These are phyloP conservation scores for Anastrepha obliqua DNA, from an alignment of 1,140 invertebrate genomes.

Conservation along the genomic window DNA sequence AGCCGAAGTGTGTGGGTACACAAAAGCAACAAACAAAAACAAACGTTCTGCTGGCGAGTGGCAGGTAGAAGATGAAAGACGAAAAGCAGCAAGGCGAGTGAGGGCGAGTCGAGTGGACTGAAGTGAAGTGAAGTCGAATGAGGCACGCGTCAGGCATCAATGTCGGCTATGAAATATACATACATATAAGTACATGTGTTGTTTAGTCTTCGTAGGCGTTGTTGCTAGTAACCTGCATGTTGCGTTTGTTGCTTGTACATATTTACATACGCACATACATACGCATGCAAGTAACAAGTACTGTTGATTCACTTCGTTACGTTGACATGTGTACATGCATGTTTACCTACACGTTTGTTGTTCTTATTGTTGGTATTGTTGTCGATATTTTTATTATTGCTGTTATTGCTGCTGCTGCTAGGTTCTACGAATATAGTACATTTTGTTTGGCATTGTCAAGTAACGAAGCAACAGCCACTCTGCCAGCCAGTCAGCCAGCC, in stretches of 20 bases:
- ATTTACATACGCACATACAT: background rate
- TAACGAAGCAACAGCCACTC: constrained; percentile 46
- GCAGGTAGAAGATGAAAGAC: background rate
- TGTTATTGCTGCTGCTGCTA: background rate
- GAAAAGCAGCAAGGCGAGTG: background rate
- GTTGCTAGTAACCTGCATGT: background rate
- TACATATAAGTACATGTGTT: too few relatives aligned
- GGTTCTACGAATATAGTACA: background rate
- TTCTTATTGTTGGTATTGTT: background rate
- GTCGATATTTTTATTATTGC: background rate
- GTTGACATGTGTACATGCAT: constrained; percentile 38
- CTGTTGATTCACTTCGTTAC: constrained; percentile 31
- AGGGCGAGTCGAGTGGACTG: background rate
- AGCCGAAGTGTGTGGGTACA: background rate
- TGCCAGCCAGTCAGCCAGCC: background rate
- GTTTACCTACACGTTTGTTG: background rate
- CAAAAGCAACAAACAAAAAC: background rate
- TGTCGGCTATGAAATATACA: constrained; percentile 17
- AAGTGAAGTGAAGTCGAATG: background rate
- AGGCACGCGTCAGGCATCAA: background rate
- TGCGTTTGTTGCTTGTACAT: background rate
- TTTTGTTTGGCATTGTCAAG: constrained; percentile 3
- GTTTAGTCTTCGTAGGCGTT: background rate
- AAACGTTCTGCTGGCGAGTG: too few relatives aligned
- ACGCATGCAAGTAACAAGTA: background rate